A percentile compares a stretch with the other conserved stretches of the same genome.
phyloP scores from a whole-genome alignment of 1,140 invertebrate genomes.

The Aphis craccivora region DNA sequence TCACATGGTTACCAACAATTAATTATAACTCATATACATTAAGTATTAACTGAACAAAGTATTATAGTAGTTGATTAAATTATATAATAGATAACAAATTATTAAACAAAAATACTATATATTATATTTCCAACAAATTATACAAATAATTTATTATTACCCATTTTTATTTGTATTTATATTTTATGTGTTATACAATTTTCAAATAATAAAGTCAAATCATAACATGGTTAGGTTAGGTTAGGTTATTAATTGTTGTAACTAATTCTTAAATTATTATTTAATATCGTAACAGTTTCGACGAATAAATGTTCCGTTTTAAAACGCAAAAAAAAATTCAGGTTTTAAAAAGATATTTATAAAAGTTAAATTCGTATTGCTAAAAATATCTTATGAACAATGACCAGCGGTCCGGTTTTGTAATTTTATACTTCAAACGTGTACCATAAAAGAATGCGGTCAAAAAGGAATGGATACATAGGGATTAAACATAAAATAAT shows the following conservation, averaged over 20 bases:
- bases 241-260: background rate
- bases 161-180: background rate
- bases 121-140: background rate
- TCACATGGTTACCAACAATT: background rate
- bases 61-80: background rate
- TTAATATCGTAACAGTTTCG: constrained; percentile 1
- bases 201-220: background rate
- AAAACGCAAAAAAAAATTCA: constrained; percentile 22
- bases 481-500: constrained; percentile 9
- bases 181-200: background rate
- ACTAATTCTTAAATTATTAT: background rate
- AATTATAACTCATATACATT: background rate
- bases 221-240: background rate
- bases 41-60: background rate
- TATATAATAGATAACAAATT: background rate
- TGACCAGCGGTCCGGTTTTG: constrained; percentile 38
- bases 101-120: background rate
- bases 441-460: constrained; percentile 47
- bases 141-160: background rate
- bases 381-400: constrained; percentile 45
- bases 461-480: constrained; percentile 34
- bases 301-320: background rate
- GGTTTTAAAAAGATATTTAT: constrained; percentile 34
- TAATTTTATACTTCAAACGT: constrained; percentile 34
- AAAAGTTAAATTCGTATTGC: constrained; percentile 14